phyloP scores from a whole-genome alignment of 2,113 vertebrate species.

The Capreolus pygargus region DNA sequence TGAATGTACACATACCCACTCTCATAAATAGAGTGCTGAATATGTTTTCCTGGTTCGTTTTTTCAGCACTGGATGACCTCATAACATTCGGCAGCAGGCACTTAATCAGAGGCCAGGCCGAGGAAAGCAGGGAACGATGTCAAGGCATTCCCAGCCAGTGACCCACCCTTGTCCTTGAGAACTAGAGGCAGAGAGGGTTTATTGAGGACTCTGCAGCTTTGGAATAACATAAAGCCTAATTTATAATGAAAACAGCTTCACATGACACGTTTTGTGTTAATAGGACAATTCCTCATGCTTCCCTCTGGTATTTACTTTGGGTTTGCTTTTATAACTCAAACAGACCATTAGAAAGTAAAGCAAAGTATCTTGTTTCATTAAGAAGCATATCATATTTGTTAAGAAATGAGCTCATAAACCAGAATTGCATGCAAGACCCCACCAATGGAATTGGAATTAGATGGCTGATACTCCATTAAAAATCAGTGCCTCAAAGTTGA shows the following conservation, averaged over 20 bases:
- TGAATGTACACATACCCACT: constrained; percentile 66
- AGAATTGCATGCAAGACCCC: background rate
- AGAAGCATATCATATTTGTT: background rate
- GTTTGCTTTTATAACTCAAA: constrained; percentile 27
- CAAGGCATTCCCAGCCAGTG: constrained; percentile 71
- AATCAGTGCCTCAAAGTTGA: background rate
- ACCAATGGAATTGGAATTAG: background rate
- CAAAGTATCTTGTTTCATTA: constrained; percentile 36
- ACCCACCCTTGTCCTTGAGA: constrained; percentile 84
- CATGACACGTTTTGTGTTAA: constrained; percentile 50
- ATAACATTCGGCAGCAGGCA: constrained; percentile 70
- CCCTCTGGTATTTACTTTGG: constrained; percentile 27
- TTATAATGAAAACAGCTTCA: constrained; percentile 73
- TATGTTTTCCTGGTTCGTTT: constrained; percentile 69
- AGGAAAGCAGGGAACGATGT: constrained; percentile 71
- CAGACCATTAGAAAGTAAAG: constrained; percentile 46
- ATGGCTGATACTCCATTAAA: background rate
- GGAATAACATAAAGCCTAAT: constrained; percentile 79
- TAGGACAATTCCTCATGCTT: constrained; percentile 64
- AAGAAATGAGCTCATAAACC: constrained; percentile 26
- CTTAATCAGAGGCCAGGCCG: constrained; percentile 79
- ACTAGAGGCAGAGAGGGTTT: constrained; percentile 75
- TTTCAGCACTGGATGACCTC: constrained; percentile 79
- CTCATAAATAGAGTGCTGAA: constrained; percentile 81
- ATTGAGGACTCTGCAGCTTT: constrained; percentile 73